Evolutionary conservation across 2,113 vertebrate species (phyloP).

Genomic region (Indicator indicator): DNA sequence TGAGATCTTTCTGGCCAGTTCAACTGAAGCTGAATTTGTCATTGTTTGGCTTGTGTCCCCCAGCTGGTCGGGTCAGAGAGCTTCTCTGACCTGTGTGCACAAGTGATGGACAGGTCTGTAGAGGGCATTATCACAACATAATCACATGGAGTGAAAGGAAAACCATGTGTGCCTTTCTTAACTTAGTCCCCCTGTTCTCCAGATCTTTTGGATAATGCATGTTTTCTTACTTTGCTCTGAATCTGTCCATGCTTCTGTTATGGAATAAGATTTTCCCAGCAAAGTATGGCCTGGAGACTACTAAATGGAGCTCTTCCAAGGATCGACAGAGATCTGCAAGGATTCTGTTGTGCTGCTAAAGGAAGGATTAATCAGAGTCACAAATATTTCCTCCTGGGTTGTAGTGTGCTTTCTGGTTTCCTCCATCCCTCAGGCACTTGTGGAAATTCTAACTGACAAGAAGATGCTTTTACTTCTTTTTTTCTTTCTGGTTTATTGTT

Average conservation of each 20-base stretch:
- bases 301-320: not conserved
- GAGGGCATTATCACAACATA: slow-evolving; percentile 63
- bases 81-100: slow-evolving; percentile 44
- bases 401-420: not conserved
- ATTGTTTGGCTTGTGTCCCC: slow-evolving; percentile 67
- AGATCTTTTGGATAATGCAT: slow-evolving; percentile 44
- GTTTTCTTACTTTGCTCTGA: slow-evolving; percentile 45
- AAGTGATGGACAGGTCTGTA: slow-evolving; percentile 69
- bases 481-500: not conserved
- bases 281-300: slow-evolving; percentile 2
- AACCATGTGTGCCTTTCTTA: slow-evolving; percentile 45
- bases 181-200: not conserved
- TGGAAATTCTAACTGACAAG: slow-evolving; percentile 5
- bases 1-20: slow-evolving; percentile 52
- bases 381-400: slow-evolving; percentile 13
- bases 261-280: slow-evolving; percentile 13
- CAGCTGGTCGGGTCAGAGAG: slow-evolving; percentile 59
- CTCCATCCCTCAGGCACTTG: not conserved
- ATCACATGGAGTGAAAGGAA: slow-evolving; percentile 65
- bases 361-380: slow-evolving; percentile 12
- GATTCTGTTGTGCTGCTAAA: not conserved
- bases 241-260: slow-evolving; percentile 26
- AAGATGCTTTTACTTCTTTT: not conserved
- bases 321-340: not conserved
- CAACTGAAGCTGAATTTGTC: slow-evolving; percentile 62